Percentiles rank a stretch among this genome's conserved stretches.
Evolutionary conservation across 2,113 vertebrate species (phyloP).

Genomic region (Sakesphorus luctuosus): DNA sequence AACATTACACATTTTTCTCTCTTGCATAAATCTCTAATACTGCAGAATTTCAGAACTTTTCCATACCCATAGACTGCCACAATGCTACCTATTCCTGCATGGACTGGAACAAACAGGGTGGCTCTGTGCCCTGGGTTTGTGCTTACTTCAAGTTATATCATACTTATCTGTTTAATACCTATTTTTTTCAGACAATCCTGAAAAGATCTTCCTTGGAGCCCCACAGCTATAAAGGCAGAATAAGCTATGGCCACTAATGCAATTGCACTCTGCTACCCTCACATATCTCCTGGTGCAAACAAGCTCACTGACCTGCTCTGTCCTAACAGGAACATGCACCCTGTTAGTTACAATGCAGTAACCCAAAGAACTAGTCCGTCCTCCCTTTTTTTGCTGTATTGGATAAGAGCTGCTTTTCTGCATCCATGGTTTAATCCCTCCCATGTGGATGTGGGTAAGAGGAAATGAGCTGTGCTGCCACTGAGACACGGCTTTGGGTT

Average conservation of each 20-base stretch:
- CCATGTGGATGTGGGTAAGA: not conserved
- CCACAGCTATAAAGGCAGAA: not conserved
- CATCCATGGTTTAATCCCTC: not conserved
- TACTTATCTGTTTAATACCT: not conserved
- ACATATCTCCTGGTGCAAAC: not conserved
- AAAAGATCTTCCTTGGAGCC: not conserved
- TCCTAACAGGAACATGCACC: not conserved
- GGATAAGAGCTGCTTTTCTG: not conserved
- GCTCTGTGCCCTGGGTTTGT: not conserved
- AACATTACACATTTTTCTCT: not conserved
- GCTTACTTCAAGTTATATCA: not conserved
- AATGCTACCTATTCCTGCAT: not conserved
- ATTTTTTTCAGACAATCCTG: not conserved
- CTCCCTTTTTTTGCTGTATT: not conserved
- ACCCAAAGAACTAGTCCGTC: not conserved
- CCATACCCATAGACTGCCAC: not conserved
- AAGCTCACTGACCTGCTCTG: not conserved
- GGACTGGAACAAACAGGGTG: not conserved
- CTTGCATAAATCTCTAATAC: rapidly evolving
- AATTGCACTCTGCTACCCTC: not conserved
- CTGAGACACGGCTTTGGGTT: not conserved
- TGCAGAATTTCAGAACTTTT: not conserved
- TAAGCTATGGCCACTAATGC: not conserved
- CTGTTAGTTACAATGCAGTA: not conserved
- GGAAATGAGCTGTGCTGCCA: not conserved